phyloP scores from a whole-genome alignment of 2,113 vertebrate genomes.

The Harpagus bidentatus region DNA sequence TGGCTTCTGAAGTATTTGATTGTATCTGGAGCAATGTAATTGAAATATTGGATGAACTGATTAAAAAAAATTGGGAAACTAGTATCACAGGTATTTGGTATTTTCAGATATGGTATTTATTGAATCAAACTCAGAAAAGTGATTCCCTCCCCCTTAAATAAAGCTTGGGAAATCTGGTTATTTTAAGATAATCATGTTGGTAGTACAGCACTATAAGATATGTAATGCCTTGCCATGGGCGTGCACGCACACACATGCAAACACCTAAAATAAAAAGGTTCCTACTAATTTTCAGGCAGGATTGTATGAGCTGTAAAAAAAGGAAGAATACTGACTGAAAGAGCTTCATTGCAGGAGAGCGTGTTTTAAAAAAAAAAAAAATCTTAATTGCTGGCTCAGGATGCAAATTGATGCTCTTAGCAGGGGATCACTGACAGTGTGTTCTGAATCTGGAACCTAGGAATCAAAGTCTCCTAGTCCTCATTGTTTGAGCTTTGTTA shows the following conservation, averaged over 20 bases:
- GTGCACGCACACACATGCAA: fast-evolving
- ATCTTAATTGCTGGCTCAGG: not conserved
- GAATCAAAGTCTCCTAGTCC: not conserved
- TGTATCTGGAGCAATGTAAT: slow-evolving; percentile 72
- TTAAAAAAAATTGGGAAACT: slow-evolving; percentile 75
- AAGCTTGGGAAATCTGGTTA: not conserved
- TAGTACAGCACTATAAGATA: not conserved
- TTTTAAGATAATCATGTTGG: not conserved
- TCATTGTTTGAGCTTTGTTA: not conserved
- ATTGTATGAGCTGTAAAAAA: not conserved
- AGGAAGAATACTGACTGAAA: not conserved
- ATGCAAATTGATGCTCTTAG: not conserved
- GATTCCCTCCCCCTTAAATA: not conserved
- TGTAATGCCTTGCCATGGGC: fast-evolving
- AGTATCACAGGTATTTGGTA: slow-evolving; percentile 64
- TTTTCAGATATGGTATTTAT: not conserved
- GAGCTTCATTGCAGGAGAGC: not conserved
- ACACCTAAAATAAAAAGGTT: not conserved
- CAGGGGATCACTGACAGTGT: not conserved
- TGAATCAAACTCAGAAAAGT: not conserved
- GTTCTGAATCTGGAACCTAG: not conserved
- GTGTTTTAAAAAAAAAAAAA: not conserved
- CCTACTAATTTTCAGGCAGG: not conserved
- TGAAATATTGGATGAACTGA: slow-evolving; percentile 69
- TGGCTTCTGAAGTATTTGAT: slow-evolving; percentile 82